Conservation (phyloP, 2,113 vertebrate genomes). For the Myrmophylax atrothorax region DNA sequence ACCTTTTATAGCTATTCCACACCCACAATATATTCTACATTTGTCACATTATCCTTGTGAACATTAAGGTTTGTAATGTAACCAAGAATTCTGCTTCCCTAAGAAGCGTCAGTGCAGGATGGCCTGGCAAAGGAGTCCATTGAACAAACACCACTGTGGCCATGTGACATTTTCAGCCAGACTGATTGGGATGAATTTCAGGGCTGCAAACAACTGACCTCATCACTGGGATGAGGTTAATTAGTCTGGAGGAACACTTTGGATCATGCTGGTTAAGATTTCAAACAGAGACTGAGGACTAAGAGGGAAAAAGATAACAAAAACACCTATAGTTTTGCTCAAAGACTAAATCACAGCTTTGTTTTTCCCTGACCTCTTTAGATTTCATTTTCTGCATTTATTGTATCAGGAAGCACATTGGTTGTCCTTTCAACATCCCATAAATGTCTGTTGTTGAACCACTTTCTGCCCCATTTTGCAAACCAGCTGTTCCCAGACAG, state of each 20-base stretch:
- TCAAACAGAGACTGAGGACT: not conserved
- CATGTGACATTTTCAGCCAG: no score
- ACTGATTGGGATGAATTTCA: not conserved
- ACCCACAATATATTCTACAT: fast-evolving
- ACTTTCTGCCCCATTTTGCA: not conserved
- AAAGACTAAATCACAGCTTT: not conserved
- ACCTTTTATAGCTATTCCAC: not conserved
- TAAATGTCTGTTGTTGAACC: not conserved
- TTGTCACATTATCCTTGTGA: not conserved
- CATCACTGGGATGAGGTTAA: not conserved
- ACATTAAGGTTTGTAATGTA: not conserved
- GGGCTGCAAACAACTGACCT: not conserved
- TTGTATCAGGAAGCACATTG: not conserved
- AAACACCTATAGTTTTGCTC: not conserved
- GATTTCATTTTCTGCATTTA: not conserved
- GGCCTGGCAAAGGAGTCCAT: not conserved
- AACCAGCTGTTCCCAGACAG: not conserved
- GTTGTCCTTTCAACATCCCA: not conserved
- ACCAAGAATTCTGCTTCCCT: not conserved
- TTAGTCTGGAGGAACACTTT: not conserved
- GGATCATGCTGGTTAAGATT: not conserved
- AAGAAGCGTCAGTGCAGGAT: not conserved
- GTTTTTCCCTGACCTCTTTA: not conserved
- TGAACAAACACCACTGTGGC: not conserved
- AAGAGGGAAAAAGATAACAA: not conserved